Conservation (phyloP, 2,113 vertebrate species). For the Equus przewalskii region DNA sequence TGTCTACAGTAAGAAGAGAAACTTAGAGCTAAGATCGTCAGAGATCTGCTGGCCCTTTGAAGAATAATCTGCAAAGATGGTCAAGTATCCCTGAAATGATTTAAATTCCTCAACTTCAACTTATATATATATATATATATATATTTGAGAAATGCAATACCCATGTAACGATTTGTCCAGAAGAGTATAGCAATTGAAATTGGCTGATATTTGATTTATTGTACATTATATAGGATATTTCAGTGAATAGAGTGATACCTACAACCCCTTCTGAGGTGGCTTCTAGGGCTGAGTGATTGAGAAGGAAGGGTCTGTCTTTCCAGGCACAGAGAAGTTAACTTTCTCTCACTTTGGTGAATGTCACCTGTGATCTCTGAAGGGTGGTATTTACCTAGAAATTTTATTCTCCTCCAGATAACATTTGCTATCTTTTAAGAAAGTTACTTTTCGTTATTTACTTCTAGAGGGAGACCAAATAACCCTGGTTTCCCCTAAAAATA, state of each 20-base stretch:
- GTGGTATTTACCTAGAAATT: neutral
- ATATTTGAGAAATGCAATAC: neutral
- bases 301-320: neutral
- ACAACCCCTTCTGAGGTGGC: neutral
- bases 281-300: neutral
- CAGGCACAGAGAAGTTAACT: neutral
- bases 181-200: neutral
- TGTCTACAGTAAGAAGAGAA: neutral
- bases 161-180: neutral
- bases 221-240: neutral
- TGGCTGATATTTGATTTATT: neutral
- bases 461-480: neutral
- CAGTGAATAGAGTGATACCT: neutral
- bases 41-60: neutral
- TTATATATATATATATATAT: neutral
- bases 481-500: neutral
- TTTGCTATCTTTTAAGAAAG: neutral
- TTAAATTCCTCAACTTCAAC: neutral
- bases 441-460: constrained; percentile 2
- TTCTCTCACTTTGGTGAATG: neutral
- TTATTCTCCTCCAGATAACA: neutral
- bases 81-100: neutral
- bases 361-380: neutral
- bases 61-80: neutral
- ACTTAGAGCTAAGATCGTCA: neutral